Evolutionary conservation across 2,113 vertebrate genomes (phyloP).

Genomic region (Chaenocephalus aceratus): DNA sequence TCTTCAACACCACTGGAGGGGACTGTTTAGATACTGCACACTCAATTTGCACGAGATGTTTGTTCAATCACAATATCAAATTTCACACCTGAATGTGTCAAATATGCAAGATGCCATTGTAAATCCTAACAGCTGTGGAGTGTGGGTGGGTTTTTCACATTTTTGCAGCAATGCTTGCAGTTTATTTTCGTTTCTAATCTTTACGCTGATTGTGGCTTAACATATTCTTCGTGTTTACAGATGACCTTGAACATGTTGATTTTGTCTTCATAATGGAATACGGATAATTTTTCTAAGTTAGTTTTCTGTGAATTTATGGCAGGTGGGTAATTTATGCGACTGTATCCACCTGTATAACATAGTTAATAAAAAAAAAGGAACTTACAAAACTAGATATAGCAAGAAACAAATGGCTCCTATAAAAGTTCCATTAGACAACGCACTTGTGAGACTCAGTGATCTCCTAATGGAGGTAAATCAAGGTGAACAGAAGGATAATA

Average conservation of each 20-base stretch:
- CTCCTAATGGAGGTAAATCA: background rate
- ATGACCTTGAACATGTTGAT: background rate
- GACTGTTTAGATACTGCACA: background rate
- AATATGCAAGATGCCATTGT: no score
- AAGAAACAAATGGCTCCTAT: no score
- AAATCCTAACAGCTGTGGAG: background rate
- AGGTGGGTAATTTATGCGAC: no score
- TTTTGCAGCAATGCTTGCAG: background rate
- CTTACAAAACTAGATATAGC: no score
- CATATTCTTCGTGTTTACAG: background rate
- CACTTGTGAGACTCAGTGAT: background rate
- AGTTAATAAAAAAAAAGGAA: no score
- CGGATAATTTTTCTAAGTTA: no score
- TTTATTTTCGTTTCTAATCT: background rate
- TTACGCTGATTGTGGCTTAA: no score
- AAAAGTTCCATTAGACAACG: background rate
- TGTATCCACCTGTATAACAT: no score
- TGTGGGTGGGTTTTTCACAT: background rate
- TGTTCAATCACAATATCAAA: background rate
- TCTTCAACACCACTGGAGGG: background rate
- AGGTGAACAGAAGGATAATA: background rate
- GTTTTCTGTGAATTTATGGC: no score
- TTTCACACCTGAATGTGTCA: background rate
- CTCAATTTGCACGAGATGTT: background rate
- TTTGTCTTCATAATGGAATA: background rate